Base-by-base conservation (phyloP, 23 tunicate genomes). In the Halocynthia roretzi region DNA sequence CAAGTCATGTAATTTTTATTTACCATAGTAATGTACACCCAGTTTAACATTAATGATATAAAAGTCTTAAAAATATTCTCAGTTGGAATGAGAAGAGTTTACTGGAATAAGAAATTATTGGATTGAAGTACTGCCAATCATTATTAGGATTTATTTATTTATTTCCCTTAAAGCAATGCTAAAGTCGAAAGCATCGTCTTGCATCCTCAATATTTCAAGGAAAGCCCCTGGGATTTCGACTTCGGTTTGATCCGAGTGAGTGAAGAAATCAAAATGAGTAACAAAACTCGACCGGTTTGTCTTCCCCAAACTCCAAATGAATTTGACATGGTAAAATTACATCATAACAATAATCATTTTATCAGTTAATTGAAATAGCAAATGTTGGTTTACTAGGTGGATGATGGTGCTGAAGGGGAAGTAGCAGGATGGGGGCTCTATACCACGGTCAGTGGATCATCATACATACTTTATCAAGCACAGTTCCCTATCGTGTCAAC, bases 341-440 rank as follows among this genome's bases (percentile, higher is more conserved):
- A 49, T 4, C 14, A 50, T 8, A 55, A 40, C 56, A 53, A 12
- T 53, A 9, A 0, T 50, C 8, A 19, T 21, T 53, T 21, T 40
- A 40, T 21, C 70, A 75, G 22, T 20, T 21, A 2, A 68, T n/a
- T 19, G 12, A 2, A 21, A 17, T 21, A n/a, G 4, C 72, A 20
- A 68, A 68, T 2, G 12, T 55, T 50, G 65, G 56, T 6, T 19
- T 50, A 15, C 17, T 5, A 74, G 78, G 78, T 53, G 20, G 31
- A 22, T 14, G 48, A 62, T 17, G 78, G 63, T 5, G 62, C 65
- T 22, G 20, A 50, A 50, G 92, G 92, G 19, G 82, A 69, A 53
- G 92, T 86, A 52, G 92, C 92, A n/a, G 92, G 84, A 15, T 86
- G 92, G 92, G 92, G 92, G 49, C 51, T 86, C 2, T 67, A 2